Base-by-base conservation (phyloP, 2,113 vertebrate genomes). In the Clarias gariepinus region DNA sequence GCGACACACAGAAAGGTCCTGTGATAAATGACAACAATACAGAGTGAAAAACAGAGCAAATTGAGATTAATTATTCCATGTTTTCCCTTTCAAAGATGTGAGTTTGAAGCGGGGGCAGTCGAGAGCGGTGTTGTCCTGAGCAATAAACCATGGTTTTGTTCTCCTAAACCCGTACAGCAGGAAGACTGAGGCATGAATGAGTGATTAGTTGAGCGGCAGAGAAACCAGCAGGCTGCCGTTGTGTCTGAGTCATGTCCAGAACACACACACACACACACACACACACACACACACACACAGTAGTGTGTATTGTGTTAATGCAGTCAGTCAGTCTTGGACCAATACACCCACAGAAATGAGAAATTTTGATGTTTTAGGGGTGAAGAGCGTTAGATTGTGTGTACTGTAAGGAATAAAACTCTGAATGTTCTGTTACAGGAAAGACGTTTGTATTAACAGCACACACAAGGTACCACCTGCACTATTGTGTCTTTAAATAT, bases 31-130 rank as follows among this genome's bases (percentile, higher is more conserved):
- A 7, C 11, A 36, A 8, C 12, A n/a, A 57, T 33, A 33, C 47
- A 15, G 21, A 33, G 5, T 33, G 82, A 16, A 57, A 57, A 69
- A 36, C 53, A 57, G 19, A 16, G 6, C 64, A 55, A 11, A 69
- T 10, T 30, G 81, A 68, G 41, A 83, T 83, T 71, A 64, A 57
- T 71, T 33, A 83, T 69, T 68, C 52, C 33, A n/a, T 36, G n/a
- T 33, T 53, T 64, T 25, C 36, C 5, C 9, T 36, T 13, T 8
- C 47, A 82, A 64, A 30, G 60, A 81, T 30, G 33, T 0, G 41
- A 0, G 71, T 25, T 57, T 30, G 25, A 21, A 0, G 1, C 33
- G 15, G 30, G 1, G 52, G 81, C 23, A 41, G 21, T 64, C 25
- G 5, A 13, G 71, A 25, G 61, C 19, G 16, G 52, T 3, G 19